Conservation (phyloP, 2,797 vertebrate genomes). For the Anguilla marmorata region DNA sequence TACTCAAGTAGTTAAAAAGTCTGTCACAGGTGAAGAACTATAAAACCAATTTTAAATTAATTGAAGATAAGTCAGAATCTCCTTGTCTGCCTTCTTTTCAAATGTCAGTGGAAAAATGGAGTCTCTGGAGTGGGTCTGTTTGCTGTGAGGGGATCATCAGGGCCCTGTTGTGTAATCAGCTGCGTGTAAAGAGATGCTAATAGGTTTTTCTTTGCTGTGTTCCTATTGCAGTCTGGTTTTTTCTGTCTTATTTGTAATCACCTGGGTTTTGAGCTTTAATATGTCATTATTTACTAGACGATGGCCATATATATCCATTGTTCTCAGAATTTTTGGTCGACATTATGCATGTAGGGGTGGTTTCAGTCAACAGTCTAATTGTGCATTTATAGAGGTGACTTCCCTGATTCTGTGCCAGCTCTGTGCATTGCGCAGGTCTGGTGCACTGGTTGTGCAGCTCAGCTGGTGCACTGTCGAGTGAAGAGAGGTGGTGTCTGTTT, state of each 20-base stretch:
- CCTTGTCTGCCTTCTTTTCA: background rate
- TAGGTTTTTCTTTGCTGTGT: background rate
- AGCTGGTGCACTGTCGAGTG: no score
- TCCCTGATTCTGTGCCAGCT: no score
- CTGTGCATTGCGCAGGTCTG: no score
- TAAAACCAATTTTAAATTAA: background rate
- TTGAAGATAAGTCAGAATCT: background rate
- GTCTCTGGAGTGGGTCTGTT: background rate
- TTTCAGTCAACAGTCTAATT: no score
- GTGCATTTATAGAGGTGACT: no score
- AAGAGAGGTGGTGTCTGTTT: no score
- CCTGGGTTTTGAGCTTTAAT: background rate
- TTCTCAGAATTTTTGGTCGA: no score
- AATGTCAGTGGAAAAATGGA: background rate
- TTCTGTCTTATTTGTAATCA: background rate
- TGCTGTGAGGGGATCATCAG: background rate
- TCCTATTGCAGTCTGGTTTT: background rate
- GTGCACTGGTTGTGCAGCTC: no score
- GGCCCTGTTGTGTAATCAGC: background rate
- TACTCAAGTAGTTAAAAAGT: background rate
- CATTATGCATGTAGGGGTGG: no score
- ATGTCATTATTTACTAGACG: background rate
- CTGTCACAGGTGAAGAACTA: background rate
- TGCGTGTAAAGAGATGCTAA: background rate
- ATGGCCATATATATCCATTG: background rate